Evolutionary conservation across 2,888 invertebrate genomes (phyloP).

Genomic region (Macrosoma leucophasiata): DNA sequence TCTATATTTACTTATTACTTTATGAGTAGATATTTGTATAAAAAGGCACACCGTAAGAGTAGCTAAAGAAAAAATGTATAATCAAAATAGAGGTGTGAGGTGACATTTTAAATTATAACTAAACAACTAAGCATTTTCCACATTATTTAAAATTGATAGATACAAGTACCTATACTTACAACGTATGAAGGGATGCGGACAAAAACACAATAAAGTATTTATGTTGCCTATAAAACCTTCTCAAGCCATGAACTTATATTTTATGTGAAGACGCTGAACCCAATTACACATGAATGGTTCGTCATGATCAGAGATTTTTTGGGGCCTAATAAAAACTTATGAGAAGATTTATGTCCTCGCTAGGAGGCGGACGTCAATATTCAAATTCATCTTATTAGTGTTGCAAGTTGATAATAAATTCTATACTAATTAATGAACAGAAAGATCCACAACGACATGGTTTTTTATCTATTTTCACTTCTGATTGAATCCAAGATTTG

Average conservation of each 20-base stretch:
- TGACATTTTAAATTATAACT: no score
- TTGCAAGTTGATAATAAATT: conserved; percentile 50
- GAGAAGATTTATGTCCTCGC: conserved; percentile 56
- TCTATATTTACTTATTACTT: no score
- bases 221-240: conserved; percentile 68
- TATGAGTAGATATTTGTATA: no score
- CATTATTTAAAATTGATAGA: conserved; percentile 8
- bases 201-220: conserved; percentile 70
- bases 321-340: conserved; percentile 58
- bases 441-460: conserved; percentile 24
- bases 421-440: conserved; percentile 35
- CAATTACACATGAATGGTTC: conserved; percentile 72
- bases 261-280: conserved; percentile 65
- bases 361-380: conserved; percentile 45
- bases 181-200: conserved; percentile 44
- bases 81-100: no score
- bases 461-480: conserved; percentile 13
- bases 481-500: no score
- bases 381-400: conserved; percentile 50
- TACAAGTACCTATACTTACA: conserved; percentile 31
- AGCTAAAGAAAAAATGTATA: no score
- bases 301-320: conserved; percentile 67
- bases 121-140: conserved; percentile 2
- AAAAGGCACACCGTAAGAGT: no score
- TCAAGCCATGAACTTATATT: conserved; percentile 61